These are phyloP conservation scores for Chionodraco myersi DNA, from an alignment of 2,113 vertebrate genomes.

Conservation along the genomic window DNA sequence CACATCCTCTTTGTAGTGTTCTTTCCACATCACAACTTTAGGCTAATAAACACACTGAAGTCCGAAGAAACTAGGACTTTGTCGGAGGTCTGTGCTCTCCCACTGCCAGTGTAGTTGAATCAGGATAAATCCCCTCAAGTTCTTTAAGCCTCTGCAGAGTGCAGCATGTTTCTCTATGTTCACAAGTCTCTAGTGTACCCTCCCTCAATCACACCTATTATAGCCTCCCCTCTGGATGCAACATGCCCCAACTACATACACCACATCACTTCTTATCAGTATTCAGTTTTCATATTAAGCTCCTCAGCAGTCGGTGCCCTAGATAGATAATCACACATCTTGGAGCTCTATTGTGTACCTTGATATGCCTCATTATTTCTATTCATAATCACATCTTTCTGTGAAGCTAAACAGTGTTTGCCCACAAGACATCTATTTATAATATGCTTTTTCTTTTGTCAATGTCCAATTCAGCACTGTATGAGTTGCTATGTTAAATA, in stretches of 20 bases:
- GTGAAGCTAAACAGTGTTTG: conserved; percentile 16
- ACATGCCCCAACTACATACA: conserved; percentile 28
- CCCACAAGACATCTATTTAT: conserved; percentile 12
- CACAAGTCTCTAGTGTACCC: conserved; percentile 18
- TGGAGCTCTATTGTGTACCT: conserved; percentile 37
- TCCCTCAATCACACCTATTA: conserved; percentile 45
- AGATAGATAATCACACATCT: conserved; percentile 45
- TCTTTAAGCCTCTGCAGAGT: conserved; percentile 39
- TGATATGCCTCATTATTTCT: conserved; percentile 39
- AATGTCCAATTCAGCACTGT: neutral
- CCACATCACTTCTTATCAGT: conserved; percentile 54
- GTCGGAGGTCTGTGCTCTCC: too few relatives aligned
- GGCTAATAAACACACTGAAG: too few relatives aligned
- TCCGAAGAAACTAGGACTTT: too few relatives aligned
- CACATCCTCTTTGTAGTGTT: too few relatives aligned
- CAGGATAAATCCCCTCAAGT: conserved; percentile 32
- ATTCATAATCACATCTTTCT: conserved; percentile 25
- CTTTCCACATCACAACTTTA: too few relatives aligned
- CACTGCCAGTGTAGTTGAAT: conserved; percentile 14
- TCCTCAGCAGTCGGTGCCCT: conserved; percentile 45
- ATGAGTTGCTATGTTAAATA: neutral
- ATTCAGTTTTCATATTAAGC: conserved; percentile 53
- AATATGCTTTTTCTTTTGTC: conserved; percentile 3
- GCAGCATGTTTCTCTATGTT: conserved; percentile 41
- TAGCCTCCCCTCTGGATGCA: conserved; percentile 30